phyloP scores from a whole-genome alignment of 2,888 invertebrate genomes.

The Myopa tessellatipennis region DNA sequence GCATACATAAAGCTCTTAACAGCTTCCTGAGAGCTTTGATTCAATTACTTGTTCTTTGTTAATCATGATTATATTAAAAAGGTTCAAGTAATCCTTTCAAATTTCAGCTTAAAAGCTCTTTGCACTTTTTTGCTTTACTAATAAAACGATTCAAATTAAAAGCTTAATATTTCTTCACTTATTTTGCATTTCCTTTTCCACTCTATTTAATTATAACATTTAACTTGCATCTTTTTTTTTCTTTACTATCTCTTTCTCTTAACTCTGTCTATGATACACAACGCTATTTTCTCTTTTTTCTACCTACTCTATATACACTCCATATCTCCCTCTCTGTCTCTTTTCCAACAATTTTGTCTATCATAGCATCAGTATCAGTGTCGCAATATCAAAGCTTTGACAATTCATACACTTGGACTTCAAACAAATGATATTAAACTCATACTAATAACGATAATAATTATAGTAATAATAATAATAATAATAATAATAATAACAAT shows the following conservation, averaged over 20 bases:
- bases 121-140: not conserved
- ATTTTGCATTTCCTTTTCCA: slow-evolving; percentile 24
- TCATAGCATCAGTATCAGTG: slow-evolving; percentile 67
- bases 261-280: not conserved
- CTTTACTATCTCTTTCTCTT: slow-evolving; percentile 54
- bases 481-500: not conserved
- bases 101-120: not conserved
- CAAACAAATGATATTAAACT: slow-evolving; percentile 55
- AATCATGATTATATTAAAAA: no score
- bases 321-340: slow-evolving; percentile 45
- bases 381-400: slow-evolving; percentile 68
- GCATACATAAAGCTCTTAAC: no score
- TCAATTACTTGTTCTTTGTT: no score
- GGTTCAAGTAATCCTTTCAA: no score
- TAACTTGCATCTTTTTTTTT: slow-evolving; percentile 30
- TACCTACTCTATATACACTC: slow-evolving; percentile 12
- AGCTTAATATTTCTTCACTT: slow-evolving; percentile 12
- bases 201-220: slow-evolving; percentile 3
- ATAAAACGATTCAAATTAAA: not conserved
- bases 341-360: slow-evolving; percentile 32
- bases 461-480: slow-evolving; percentile 4
- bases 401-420: slow-evolving; percentile 66
- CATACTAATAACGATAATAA: slow-evolving; percentile 38
- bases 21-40: no score
- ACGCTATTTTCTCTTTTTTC: slow-evolving; percentile 1